A percentile compares a stretch with the other conserved stretches of the same genome.
These are phyloP conservation scores for Prionace glauca DNA, from an alignment of 2,797 vertebrate species.

Conservation along the genomic window DNA sequence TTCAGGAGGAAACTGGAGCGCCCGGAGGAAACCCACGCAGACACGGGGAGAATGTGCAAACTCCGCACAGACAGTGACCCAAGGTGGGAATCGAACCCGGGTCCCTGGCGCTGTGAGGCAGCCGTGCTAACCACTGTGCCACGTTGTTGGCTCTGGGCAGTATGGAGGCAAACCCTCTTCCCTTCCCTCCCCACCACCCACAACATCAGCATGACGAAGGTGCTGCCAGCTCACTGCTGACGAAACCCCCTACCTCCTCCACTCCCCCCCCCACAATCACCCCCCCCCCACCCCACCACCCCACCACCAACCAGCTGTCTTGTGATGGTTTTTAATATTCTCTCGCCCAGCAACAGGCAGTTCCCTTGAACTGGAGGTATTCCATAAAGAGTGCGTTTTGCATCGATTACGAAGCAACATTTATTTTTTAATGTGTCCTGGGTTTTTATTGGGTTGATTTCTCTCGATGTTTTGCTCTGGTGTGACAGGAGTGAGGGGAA, in stretches of 20 bases:
- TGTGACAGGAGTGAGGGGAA: not conserved
- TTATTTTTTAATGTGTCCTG: not conserved
- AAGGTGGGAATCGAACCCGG: no score
- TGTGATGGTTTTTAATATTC: not conserved
- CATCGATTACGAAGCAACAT: not conserved
- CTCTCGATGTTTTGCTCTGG: not conserved
- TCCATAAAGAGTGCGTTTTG: not conserved
- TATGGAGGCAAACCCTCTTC: not conserved
- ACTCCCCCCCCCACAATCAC: no score
- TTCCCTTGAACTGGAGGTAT: not conserved
- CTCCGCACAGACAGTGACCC: no score
- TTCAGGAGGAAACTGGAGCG: no score
- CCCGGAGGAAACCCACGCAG: no score
- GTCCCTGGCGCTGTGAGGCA: no score
- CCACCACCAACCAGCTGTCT: not conserved
- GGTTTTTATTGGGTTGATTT: not conserved
- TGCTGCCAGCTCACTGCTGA: no score
- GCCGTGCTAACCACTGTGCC: no score
- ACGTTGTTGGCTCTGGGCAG: not conserved
- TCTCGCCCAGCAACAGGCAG: not conserved
- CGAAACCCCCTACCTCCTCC: no score
- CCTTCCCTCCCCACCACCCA: not conserved
- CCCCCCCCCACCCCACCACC: no score
- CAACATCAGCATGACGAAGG: not conserved
- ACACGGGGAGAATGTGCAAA: no score